Base-by-base conservation (phyloP, 2,797 vertebrate species). In the Phoebastria nigripes region DNA sequence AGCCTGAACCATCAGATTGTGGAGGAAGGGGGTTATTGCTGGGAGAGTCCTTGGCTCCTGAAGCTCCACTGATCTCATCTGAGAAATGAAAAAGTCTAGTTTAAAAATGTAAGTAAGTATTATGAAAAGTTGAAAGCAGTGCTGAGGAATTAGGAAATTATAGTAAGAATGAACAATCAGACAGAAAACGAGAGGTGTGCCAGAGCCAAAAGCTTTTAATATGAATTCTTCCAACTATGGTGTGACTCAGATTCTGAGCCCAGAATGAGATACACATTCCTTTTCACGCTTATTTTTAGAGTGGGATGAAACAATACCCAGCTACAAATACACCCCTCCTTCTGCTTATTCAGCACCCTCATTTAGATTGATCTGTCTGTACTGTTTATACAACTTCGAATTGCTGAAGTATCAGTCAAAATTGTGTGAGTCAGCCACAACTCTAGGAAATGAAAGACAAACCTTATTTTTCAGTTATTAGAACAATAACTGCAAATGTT, bases 331-430 rank as follows among this genome's bases (percentile, higher is more conserved):
- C 39, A 94, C 15, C 59, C 31, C 41, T 89, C 56, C 33, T 78
- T 95, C 63, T 95, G 95, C 93, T 96, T 95, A 94, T 94, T 96
- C 86, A 96, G 83, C 81, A 66, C 7, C 13, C 78, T 80, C 44
- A 74, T 87, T 90, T 85, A 73, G 24, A 90, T 31, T 63, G 76
- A 87, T 92, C 84, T 92, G 19, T 62, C 71, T 92, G 84, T 71
- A 49, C 59, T 94, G 90, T 93, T 95, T 95, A 94, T 92, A 29
- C 31, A 82, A 67, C 47, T 87, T 24, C 42, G 77, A 95, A 76
- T 54, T 95, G 73, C 74, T 95, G 83, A 85, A 87, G 42, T 47
- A 92, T 67, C 78, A 96, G 80, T 82, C 78, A 92, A 89, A 95
- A 95, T 74, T 71, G 20, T 29, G 51, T 82, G 90, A 96, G 51